Evolutionary conservation across 2,113 vertebrate genomes (phyloP).

Genomic region (Aptenodytes forsteri): DNA sequence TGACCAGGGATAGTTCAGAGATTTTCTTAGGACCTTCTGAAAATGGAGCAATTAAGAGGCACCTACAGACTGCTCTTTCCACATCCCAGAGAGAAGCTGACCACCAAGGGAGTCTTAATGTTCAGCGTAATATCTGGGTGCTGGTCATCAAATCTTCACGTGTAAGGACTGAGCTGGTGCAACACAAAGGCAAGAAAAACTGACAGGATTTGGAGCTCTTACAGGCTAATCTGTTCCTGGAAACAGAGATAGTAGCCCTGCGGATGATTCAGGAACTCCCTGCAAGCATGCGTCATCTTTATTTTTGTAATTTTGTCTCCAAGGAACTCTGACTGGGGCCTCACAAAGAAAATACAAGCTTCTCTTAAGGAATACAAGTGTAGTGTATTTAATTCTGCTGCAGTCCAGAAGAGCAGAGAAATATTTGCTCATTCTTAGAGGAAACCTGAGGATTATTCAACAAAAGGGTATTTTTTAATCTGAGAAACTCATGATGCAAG

Average conservation of each 20-base stretch:
- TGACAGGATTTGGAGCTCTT: background rate
- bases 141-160: rapidly evolving
- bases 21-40: background rate
- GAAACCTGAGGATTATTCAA: background rate
- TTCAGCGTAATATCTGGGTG: background rate
- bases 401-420: background rate
- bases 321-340: background rate
- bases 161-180: background rate
- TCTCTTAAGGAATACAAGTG: background rate
- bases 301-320: background rate
- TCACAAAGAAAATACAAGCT: background rate
- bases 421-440: background rate
- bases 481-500: background rate
- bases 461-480: background rate
- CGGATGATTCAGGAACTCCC: background rate
- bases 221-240: background rate
- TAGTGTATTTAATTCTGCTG: background rate
- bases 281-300: background rate
- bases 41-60: background rate
- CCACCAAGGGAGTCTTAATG: background rate
- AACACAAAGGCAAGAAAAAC: background rate
- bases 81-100: background rate
- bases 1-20: background rate
- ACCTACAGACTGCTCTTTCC: background rate
- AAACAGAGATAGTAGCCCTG: background rate